Base-by-base conservation (phyloP, 2,113 vertebrate genomes). In the Eidolon helvum region DNA sequence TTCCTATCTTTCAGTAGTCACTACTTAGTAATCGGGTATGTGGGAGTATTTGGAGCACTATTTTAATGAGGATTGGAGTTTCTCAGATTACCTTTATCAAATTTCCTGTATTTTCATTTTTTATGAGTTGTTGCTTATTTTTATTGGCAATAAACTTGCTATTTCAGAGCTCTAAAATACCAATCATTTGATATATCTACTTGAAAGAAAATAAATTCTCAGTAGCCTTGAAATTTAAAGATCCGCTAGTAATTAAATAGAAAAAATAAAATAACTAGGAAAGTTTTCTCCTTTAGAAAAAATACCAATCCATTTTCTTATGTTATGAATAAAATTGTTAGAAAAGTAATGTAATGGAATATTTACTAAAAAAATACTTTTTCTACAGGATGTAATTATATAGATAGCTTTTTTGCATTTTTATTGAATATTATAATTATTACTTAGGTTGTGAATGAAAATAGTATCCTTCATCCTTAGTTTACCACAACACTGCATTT, bases 51-150 rank as follows among this genome's bases (percentile, higher is more conserved):
- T 40, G 19, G 50, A 74, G 0, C 3, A 65, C 21, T 57, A 30
- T 65, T 89, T 50, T 61, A 57, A 33, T 30, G 72, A 80, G 65
- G 50, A 61, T n/a, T 96, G 40, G 14, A 90, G 75, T 92, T 93
- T 78, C n/a, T 86, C 57, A 35, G n/a, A 21, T 93, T 83, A 77
- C 43, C 33, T 16, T 94, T 91, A 66, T 75, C 78, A 77, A n/a
- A 93, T 59, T 86, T 93, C 63, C 26, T 61, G 3, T n/a, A 57
- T 95, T 65, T 88, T 84, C 3, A 66, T 35, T 92, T 90, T 94
- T 22, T 92, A 16, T 87, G 55, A 18, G 10, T 83, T 66, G 3
- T 38, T 77, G 28, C 53, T 96, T 93, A 91, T 94, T 94, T 96
- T 92, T 87, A 35, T 83, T 97, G 85, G 28, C 77, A 75, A 74